These are phyloP conservation scores for Oophaga pumilio DNA, from an alignment of 2,113 vertebrate genomes.

Conservation along the genomic window DNA sequence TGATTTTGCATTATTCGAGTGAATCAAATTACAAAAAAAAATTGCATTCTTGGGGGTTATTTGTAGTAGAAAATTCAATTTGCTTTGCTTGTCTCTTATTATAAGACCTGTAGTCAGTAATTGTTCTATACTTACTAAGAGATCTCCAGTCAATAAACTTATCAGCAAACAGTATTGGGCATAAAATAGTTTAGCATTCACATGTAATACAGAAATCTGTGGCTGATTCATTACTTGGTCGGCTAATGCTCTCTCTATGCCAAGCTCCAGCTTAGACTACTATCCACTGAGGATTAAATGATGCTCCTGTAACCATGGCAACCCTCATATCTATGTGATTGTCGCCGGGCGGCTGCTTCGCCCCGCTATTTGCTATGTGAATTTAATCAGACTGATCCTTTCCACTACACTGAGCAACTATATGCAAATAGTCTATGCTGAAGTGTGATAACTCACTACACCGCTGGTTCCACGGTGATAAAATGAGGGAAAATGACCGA, in stretches of 20 bases:
- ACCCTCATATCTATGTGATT: slow-evolving; percentile 33
- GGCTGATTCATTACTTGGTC: slow-evolving; percentile 26
- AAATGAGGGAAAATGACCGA: background rate
- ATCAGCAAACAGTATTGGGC: background rate
- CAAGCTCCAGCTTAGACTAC: slow-evolving; percentile 43
- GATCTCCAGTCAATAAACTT: too few relatives aligned
- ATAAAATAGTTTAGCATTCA: background rate
- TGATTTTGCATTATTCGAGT: too few relatives aligned
- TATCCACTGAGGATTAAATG: slow-evolving; percentile 41
- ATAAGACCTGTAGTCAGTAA: too few relatives aligned
- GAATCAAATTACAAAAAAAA: too few relatives aligned
- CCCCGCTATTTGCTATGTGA: slow-evolving; percentile 31
- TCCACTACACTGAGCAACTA: slow-evolving; percentile 36
- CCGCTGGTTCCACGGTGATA: background rate
- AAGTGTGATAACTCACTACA: slow-evolving; percentile 20
- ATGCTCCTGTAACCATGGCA: slow-evolving; percentile 40
- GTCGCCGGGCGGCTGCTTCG: slow-evolving; percentile 23
- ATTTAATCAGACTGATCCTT: slow-evolving; percentile 49
- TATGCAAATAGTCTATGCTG: slow-evolving; percentile 48
- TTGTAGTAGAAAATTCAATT: too few relatives aligned
- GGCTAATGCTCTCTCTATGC: slow-evolving; percentile 17
- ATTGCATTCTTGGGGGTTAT: too few relatives aligned
- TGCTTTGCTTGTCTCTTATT: too few relatives aligned
- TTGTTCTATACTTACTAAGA: too few relatives aligned
- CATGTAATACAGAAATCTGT: slow-evolving; percentile 13